Percentiles rank a stretch among this genome's conserved stretches.
These are phyloP conservation scores for Odontamblyopus lacepedii DNA, from an alignment of 2,797 vertebrate species.

Conservation along the genomic window DNA sequence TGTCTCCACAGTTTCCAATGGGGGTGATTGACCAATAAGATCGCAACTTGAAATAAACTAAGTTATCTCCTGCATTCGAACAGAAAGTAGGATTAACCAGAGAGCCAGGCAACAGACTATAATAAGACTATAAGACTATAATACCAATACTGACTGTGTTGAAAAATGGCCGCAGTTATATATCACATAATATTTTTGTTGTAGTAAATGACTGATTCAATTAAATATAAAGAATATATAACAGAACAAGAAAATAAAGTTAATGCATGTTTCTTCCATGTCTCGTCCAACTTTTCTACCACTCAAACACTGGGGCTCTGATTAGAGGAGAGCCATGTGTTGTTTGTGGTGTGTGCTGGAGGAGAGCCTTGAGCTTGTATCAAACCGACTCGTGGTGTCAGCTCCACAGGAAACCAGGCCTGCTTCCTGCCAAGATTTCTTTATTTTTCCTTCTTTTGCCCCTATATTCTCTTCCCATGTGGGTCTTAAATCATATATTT, in stretches of 20 bases:
- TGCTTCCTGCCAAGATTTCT: conserved; percentile 70
- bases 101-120: too few relatives aligned
- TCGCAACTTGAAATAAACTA: neutral
- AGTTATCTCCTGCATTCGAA: neutral
- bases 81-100: too few relatives aligned
- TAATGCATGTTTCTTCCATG: conserved; percentile 30
- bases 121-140: too few relatives aligned
- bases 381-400: conserved; percentile 39
- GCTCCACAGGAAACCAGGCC: conserved; percentile 70
- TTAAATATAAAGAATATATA: neutral
- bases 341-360: conserved; percentile 29
- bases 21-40: neutral
- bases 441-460: conserved; percentile 42
- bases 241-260: conserved; percentile 1
- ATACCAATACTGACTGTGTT: too few relatives aligned
- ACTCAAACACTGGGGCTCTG: conserved; percentile 63
- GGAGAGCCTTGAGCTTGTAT: conserved; percentile 11
- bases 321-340: conserved; percentile 51
- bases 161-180: too few relatives aligned
- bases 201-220: neutral
- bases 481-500: neutral
- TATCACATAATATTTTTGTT: neutral
- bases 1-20: neutral
- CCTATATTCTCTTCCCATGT: conserved; percentile 4
- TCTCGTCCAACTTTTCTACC: conserved; percentile 50